These are phyloP conservation scores for Nibea coibor DNA, from an alignment of 2,113 vertebrate genomes.

Conservation along the genomic window DNA sequence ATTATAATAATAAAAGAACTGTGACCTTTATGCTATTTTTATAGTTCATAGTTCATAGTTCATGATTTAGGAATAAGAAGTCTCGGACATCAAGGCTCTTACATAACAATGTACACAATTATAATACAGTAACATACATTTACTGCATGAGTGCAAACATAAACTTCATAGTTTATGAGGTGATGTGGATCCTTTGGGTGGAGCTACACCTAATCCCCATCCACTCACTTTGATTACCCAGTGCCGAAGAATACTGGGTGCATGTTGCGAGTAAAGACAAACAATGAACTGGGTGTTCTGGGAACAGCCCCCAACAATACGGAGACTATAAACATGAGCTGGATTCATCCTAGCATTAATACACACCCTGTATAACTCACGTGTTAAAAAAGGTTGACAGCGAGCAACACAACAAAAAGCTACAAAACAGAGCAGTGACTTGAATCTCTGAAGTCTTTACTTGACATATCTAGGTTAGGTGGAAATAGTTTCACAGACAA, in stretches of 20 bases:
- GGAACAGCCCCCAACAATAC: background rate
- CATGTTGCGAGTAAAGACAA: conserved; percentile 1
- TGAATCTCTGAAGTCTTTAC: background rate
- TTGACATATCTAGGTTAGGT: conserved; percentile 14
- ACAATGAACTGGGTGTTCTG: background rate
- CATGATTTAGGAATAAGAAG: background rate
- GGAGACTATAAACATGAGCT: background rate
- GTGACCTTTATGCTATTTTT: background rate
- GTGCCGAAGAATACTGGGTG: background rate
- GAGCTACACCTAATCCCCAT: conserved; percentile 5
- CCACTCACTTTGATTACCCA: conserved; percentile 31
- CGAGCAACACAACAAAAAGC: background rate
- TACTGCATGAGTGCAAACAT: too few relatives aligned
- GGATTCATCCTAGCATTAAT: background rate
- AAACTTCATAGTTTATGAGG: conserved; percentile 1
- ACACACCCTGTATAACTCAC: background rate
- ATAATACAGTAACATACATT: too few relatives aligned
- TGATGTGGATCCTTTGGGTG: conserved; percentile 1
- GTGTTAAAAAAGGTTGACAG: conserved; percentile 2
- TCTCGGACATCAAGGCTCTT: too few relatives aligned
- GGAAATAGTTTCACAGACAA: conserved; percentile 3
- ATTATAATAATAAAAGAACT: background rate
- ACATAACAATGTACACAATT: too few relatives aligned
- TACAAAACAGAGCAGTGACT: conserved; percentile 5
- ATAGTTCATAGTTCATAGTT: background rate